These are phyloP conservation scores for Choristoneura rosaceana DNA, from an alignment of 2,888 invertebrate species.

Conservation along the genomic window DNA sequence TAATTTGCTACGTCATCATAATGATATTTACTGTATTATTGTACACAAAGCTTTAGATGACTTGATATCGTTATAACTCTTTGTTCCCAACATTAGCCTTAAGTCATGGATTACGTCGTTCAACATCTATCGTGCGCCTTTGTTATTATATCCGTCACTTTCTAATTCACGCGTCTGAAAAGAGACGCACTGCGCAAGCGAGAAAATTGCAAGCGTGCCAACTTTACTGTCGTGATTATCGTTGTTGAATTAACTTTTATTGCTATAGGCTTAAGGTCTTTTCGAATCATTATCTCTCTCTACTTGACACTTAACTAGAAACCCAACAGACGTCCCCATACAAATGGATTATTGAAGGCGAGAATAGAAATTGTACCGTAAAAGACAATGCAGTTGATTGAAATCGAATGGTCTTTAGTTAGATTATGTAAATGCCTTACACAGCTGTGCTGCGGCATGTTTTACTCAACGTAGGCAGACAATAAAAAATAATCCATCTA, in stretches of 20 bases:
- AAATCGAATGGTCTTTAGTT: slow-evolving; percentile 48
- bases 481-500: background rate
- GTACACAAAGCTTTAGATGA: background rate
- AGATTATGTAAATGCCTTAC: slow-evolving; percentile 72
- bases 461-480: slow-evolving; percentile 40
- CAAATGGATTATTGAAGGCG: background rate
- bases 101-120: background rate
- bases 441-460: slow-evolving; percentile 67
- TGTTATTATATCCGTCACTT: background rate
- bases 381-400: background rate
- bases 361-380: slow-evolving; percentile 14
- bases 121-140: background rate
- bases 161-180: background rate
- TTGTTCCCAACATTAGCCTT: slow-evolving; percentile 6
- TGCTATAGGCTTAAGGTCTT: background rate
- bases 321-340: slow-evolving; percentile 33
- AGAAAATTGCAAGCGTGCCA: background rate
- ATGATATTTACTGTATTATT: background rate
- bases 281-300: slow-evolving; percentile 12
- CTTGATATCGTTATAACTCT: background rate
- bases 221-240: background rate
- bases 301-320: slow-evolving; percentile 17
- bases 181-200: background rate
- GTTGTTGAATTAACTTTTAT: background rate
- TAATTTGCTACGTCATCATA: background rate